Conservation (phyloP, 1,140 invertebrate genomes). For the Trachelipus rathkii region DNA sequence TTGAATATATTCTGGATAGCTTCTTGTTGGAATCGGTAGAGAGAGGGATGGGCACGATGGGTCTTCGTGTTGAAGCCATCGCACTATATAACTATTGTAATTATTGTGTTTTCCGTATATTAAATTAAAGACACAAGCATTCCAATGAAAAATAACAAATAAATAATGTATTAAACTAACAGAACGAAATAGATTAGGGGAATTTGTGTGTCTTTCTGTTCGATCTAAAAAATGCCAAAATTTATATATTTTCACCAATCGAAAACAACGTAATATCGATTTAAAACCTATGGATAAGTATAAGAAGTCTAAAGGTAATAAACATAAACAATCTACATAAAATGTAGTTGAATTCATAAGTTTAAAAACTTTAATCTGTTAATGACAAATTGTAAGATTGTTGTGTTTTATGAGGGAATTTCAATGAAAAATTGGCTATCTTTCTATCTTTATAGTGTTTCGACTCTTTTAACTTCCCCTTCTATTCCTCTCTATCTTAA, state of each 20-base stretch:
- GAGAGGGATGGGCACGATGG: slow-evolving; percentile 47
- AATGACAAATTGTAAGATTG: too few relatives aligned
- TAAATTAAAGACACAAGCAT: slow-evolving; percentile 94
- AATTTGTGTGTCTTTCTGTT: slow-evolving; percentile 96
- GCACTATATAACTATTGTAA: slow-evolving; percentile 32
- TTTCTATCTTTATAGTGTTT: too few relatives aligned
- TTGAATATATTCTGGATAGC: too few relatives aligned
- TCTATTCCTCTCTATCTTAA: too few relatives aligned
- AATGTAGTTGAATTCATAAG: slow-evolving; percentile 96
- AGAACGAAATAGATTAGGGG: slow-evolving; percentile 94
- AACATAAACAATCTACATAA: slow-evolving; percentile 96
- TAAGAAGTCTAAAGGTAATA: slow-evolving; percentile 94
- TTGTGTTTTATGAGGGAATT: too few relatives aligned
- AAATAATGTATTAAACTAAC: slow-evolving; percentile 59
- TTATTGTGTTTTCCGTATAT: slow-evolving; percentile 60
- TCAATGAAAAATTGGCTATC: too few relatives aligned
- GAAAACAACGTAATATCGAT: slow-evolving; percentile 91
- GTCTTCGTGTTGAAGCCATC: slow-evolving; percentile 79
- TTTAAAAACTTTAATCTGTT: too few relatives aligned
- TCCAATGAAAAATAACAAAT: slow-evolving; percentile 98
- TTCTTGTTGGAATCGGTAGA: too few relatives aligned
- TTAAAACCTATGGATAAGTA: slow-evolving; percentile 97
- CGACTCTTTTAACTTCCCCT: too few relatives aligned
- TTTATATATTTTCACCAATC: slow-evolving; percentile 94
- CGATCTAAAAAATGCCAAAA: slow-evolving; percentile 98